Evolutionary conservation across 2,888 invertebrate species (phyloP).

Genomic region (Proisotoma minuta): DNA sequence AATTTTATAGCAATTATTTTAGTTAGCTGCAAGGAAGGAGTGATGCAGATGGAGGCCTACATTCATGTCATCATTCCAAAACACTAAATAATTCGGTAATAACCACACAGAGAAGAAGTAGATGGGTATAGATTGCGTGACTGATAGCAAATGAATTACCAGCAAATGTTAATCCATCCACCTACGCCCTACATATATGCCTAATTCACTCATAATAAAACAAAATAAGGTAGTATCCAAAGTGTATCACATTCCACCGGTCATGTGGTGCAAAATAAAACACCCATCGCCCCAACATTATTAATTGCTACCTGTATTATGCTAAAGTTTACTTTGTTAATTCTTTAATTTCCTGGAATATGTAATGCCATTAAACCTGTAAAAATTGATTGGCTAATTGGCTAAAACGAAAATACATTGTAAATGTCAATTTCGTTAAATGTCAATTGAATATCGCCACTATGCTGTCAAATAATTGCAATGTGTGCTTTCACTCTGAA

Average conservation of each 20-base stretch:
- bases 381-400: no score
- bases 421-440: neutral
- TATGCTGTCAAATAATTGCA: no score
- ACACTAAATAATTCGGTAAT: no score
- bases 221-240: neutral
- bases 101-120: no score
- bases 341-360: no score
- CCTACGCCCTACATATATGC: neutral
- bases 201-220: neutral
- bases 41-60: neutral
- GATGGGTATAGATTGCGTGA: neutral
- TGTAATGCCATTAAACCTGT: no score
- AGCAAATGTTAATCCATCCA: constrained; percentile 5
- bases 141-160: neutral
- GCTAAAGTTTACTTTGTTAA: no score
- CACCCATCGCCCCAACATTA: no score
- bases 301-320: no score
- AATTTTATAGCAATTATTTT: no score
- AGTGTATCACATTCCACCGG: neutral
- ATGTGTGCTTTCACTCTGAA: no score
- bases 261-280: neutral
- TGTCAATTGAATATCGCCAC: constrained; percentile 1
- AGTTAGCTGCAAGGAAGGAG: neutral
- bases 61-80: neutral
- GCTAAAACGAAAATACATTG: neutral